Base-by-base conservation (phyloP, 2,888 invertebrate species). In the Masnerella sp. region DNA sequence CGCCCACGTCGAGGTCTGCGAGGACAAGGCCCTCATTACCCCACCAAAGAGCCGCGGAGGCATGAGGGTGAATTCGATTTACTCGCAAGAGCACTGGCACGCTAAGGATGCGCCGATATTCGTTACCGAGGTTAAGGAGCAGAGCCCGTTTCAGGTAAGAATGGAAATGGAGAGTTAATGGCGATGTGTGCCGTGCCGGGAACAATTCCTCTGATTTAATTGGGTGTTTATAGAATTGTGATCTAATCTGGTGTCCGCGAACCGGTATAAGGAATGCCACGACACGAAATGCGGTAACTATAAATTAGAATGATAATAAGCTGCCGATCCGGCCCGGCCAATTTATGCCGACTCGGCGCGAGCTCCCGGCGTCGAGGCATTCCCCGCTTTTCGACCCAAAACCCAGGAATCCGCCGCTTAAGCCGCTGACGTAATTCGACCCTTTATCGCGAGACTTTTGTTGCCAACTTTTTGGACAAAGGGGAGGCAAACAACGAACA, bases 11-110 rank as follows among this genome's bases (percentile, higher is more conserved):
- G 75, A 79, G 43, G 77, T 75, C 51, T 77, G 74, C 51, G 83
- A 84, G 54, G 82, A 80, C 67, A 80, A 82, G 73, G 77, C 81
- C 17, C 73, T 83, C 40, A 79, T 82, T 56, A 76, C 78, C 9
- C 77, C 82, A 22, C 77, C 77, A 62, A 82, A 79, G 47, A 80
- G 76, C 56, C 59, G 71, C 75, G 79, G 79, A 51, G 81, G 84
- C 9, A 86, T 87, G 86, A 86, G 85, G 74, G 83, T 87, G 65
- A 87, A 87, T 74, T 87, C 87, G 15, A 87, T 87, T 58, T 87
- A 87, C 75, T 84, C 87, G 40, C 85, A 85, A 75, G 85, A 87
- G 36, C 83, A 85, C 42, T 86, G 85, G 85, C 79, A 80, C 25
- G 73, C 74, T 45, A 85, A 85, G 78, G 85, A 84, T 4, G 56